phyloP scores from a whole-genome alignment of 2,797 vertebrate genomes.

The Antennarius maculatus region DNA sequence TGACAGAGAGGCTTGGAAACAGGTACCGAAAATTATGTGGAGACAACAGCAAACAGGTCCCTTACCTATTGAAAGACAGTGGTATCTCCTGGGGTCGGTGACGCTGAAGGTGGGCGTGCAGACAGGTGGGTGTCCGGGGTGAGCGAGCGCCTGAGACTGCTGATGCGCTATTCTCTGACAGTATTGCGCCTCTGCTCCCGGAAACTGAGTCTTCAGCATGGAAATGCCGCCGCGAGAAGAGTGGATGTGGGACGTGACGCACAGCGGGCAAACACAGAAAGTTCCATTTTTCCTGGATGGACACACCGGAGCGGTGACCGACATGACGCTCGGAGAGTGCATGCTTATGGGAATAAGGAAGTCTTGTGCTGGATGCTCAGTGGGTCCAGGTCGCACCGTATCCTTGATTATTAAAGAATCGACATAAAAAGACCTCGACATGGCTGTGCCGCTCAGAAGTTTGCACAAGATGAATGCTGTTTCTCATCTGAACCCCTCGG shows the following conservation, averaged over 20 bases:
- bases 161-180: conserved; percentile 88
- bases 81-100: conserved; percentile 94
- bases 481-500: conserved; percentile 84
- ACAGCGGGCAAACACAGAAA: conserved; percentile 96
- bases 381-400: conserved; percentile 84
- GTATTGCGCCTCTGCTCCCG: conserved; percentile 86
- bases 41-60: conserved; percentile 33
- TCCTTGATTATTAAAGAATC: conserved; percentile 99
- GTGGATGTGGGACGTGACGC: conserved; percentile 96
- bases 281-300: conserved; percentile 92
- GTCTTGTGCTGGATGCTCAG: conserved; percentile 88
- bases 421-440: conserved; percentile 99
- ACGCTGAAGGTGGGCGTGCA: conserved; percentile 90
- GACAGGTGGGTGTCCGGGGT: conserved; percentile 81
- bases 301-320: conserved; percentile 88
- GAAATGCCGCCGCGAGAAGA: conserved; percentile 86
- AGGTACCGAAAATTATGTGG: neutral
- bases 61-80: conserved; percentile 96
- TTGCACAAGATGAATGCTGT: conserved; percentile 58
- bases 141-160: conserved; percentile 84
- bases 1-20: neutral
- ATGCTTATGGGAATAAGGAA: conserved; percentile 94
- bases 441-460: conserved; percentile 68
- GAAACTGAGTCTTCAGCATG: conserved; percentile 89
- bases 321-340: conserved; percentile 91